Evolutionary conservation across 2,113 vertebrate species (phyloP), one percentile per base, ranked within the genome.

Genomic region (Scomber colias): DNA sequence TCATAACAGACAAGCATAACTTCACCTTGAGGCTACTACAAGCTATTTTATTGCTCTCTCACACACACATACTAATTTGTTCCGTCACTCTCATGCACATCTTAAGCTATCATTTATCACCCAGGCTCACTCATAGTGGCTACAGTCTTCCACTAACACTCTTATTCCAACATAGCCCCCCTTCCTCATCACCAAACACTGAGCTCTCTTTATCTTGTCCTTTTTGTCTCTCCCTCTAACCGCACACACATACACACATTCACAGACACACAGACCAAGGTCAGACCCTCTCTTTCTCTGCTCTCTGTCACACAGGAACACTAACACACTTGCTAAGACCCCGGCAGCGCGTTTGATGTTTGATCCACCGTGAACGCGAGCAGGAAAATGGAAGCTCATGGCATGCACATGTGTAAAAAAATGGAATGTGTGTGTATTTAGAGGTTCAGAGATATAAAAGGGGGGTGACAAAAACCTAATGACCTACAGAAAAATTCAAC

Each of bases 141-240:
- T 56, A 15, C 16, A 71, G 68, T 63, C 63, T 71, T 63, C 66
- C 44, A 46, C 72, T 31, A 7, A 46, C 50, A 40, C 40, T 49
- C 48, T 40, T 27, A 15, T 53, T 76, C 27, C 51, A 69, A 76
- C 48, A n/a, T 35, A 59, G 73, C 6, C 44, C 48, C 50, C 71
- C 77, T 67, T 67, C 71, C 77, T 67, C 74, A 85, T 75, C 71
- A 74, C 73, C 68, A 71, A 81, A 87, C 83, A 71, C 87, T 81
- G 54, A 74, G 75, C 79, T 69, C 70, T 77, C 77, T 77, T 85
- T 87, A 89, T 91, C 72, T 77, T 60, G 27, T 64, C 67, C 66
- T 61, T 55, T 76, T 72, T n/a, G 61, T 65, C 50, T 12, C 66
- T 70, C 71, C 74, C 50, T 31, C 40, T 62, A 27, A 27, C 24